phyloP scores from a whole-genome alignment of 2,797 vertebrate species.

The Acanthurus lineatus region DNA sequence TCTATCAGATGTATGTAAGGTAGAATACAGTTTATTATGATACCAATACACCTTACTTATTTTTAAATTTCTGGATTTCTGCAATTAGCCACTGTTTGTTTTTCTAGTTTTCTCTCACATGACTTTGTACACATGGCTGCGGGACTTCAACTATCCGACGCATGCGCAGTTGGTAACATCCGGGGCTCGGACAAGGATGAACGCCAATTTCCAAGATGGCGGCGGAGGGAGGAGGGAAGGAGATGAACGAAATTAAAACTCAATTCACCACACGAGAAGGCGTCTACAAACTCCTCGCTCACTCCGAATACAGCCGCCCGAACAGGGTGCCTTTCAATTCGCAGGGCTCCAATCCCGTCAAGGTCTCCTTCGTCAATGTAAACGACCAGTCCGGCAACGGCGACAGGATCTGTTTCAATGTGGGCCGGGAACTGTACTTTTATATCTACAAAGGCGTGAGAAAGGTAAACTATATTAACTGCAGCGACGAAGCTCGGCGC shows the following conservation, averaged over 20 bases:
- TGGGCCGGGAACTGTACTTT: constrained; percentile 99
- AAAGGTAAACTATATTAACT: constrained; percentile 90
- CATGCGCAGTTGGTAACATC: constrained; percentile 90
- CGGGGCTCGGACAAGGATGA: constrained; percentile 96
- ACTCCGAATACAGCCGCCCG: constrained; percentile 98
- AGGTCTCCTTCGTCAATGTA: constrained; percentile 98
- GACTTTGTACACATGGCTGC: constrained; percentile 55
- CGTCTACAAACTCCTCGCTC: constrained; percentile 98
- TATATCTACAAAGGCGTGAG: constrained; percentile 99
- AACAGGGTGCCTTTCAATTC: constrained; percentile 99
- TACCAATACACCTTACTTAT: background rate
- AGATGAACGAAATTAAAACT: constrained; percentile 99
- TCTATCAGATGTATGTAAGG: background rate
- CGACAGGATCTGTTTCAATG: constrained; percentile 99
- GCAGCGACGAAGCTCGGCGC: constrained; percentile 64
- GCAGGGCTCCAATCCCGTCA: constrained; percentile 97
- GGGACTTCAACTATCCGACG: constrained; percentile 46
- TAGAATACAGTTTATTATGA: background rate
- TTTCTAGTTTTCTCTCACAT: constrained; percentile 23
- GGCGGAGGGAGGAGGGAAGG: constrained; percentile 99
- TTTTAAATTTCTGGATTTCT: background rate
- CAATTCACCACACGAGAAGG: constrained; percentile 99
- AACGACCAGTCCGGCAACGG: constrained; percentile 99
- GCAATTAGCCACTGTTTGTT: background rate
- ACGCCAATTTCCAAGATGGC: constrained; percentile 99